A percentile compares a stretch with the other conserved stretches of the same genome.
Evolutionary conservation across 1,140 invertebrate genomes (phyloP).

Genomic region (Musca domestica): DNA sequence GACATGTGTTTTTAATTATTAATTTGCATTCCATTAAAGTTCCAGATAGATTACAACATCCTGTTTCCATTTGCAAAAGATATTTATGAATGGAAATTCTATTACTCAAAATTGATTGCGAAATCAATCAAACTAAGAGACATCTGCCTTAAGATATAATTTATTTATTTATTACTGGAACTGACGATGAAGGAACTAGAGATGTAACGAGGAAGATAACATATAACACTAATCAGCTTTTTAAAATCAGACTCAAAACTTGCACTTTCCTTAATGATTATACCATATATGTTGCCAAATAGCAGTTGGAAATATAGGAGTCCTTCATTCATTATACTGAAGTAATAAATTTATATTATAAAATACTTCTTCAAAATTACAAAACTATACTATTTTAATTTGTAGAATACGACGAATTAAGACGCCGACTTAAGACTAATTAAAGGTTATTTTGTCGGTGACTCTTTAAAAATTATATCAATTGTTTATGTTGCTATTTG

Average conservation of each 20-base stretch:
- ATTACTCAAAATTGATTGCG: not conserved
- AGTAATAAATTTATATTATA: not conserved
- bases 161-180: not conserved
- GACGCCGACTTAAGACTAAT: not conserved
- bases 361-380: not conserved
- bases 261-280: not conserved
- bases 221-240: too few species aligned
- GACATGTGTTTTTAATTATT: too few species aligned
- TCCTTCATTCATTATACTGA: not conserved
- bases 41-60: not conserved
- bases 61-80: not conserved
- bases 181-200: not conserved
- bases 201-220: too few species aligned
- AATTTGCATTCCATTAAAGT: too few species aligned
- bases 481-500: not conserved
- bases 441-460: not conserved
- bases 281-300: not conserved
- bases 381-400: not conserved
- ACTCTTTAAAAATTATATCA: not conserved
- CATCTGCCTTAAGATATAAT: not conserved
- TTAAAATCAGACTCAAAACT: not conserved
- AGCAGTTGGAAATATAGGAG: not conserved
- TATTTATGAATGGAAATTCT: constrained; percentile 3
- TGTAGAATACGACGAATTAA: not conserved
- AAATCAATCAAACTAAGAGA: not conserved